These are phyloP conservation scores for Callitettix versicolor DNA, from an alignment of 1,140 invertebrate genomes.

Conservation along the genomic window DNA sequence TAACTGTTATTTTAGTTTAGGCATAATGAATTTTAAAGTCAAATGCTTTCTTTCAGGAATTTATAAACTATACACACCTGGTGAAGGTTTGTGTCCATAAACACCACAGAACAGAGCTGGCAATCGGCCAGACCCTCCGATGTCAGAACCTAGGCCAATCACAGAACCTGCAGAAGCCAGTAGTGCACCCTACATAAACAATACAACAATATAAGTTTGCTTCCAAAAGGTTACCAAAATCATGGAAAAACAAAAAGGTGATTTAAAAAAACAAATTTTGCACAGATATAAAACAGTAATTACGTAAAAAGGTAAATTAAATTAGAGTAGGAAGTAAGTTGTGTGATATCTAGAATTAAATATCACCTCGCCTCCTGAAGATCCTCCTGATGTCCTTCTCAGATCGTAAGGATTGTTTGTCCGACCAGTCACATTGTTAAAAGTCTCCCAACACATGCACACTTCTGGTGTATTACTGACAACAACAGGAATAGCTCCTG, in stretches of 20 bases:
- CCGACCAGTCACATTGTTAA: conserved; percentile 74
- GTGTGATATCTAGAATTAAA: too few relatives aligned
- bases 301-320: too few relatives aligned
- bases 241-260: too few relatives aligned
- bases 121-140: conserved; percentile 75
- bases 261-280: too few relatives aligned
- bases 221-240: too few relatives aligned
- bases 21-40: too few relatives aligned
- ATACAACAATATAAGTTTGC: too few relatives aligned
- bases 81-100: conserved; percentile 76
- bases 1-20: too few relatives aligned
- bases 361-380: conserved; percentile 63
- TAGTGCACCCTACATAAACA: conserved; percentile 44
- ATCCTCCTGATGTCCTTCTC: conserved; percentile 61
- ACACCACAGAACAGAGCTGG: conserved; percentile 79
- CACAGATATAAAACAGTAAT: too few relatives aligned
- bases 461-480: conserved; percentile 86
- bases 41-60: too few relatives aligned
- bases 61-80: too few relatives aligned
- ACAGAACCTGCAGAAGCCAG: conserved; percentile 59
- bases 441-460: conserved; percentile 79
- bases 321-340: too few relatives aligned
- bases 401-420: conserved; percentile 83
- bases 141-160: conserved; percentile 76
- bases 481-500: conserved; percentile 72